These are phyloP conservation scores for Andrena minutula DNA, from an alignment of 2,888 invertebrate genomes.

Conservation along the genomic window DNA sequence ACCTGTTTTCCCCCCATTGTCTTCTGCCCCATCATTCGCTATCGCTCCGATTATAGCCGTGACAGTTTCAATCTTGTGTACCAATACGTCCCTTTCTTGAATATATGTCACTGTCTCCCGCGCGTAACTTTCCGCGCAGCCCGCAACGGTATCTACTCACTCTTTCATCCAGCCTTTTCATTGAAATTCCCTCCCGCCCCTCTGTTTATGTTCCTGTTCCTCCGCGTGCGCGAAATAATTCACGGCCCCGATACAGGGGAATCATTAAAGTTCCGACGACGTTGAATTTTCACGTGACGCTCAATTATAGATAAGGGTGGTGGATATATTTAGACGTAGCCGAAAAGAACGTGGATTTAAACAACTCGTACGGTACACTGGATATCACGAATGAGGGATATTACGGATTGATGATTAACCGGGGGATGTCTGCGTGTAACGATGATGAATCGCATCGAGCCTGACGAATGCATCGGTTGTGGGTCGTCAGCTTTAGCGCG, in stretches of 20 bases:
- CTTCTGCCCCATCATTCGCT: conserved; percentile 69
- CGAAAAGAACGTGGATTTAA: background rate
- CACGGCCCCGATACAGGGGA: background rate
- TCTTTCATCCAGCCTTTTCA: conserved; percentile 10
- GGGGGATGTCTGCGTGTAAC: conserved; percentile 17
- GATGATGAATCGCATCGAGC: conserved; percentile 54
- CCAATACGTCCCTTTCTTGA: conserved; percentile 51
- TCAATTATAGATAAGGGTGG: background rate
- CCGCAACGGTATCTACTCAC: conserved; percentile 22
- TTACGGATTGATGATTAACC: conserved; percentile 42
- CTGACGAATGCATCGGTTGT: conserved; percentile 64
- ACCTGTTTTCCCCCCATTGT: conserved; percentile 69
- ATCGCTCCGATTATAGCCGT: conserved; percentile 69
- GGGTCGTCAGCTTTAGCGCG: conserved; percentile 72
- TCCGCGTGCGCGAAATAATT: background rate
- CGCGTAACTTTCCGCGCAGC: conserved; percentile 46
- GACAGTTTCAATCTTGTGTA: conserved; percentile 71
- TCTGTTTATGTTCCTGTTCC: background rate
- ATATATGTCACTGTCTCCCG: conserved; percentile 44
- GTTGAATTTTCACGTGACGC: background rate
- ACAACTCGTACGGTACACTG: background rate
- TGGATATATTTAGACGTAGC: background rate
- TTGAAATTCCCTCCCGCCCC: conserved; percentile 6
- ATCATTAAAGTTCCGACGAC: background rate
- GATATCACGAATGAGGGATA: conserved; percentile 15